Evolutionary conservation across 64 coral and sea anemone species (phyloP).

Genomic region (Catalaphyllia jardinei): DNA sequence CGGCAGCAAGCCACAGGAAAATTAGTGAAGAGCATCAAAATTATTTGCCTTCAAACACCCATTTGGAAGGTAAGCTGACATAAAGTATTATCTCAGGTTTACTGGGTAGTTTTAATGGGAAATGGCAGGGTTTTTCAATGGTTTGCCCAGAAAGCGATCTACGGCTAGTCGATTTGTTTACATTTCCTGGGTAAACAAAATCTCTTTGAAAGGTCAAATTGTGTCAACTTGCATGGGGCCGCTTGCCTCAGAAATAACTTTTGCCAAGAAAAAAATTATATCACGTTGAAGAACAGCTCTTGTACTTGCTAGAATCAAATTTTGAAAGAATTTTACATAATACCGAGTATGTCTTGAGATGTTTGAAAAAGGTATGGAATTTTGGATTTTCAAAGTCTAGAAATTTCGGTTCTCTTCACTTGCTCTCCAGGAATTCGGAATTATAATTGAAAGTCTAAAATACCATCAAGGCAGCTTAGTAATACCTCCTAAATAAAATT

Average conservation of each 20-base stretch:
- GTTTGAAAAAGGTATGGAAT: background rate
- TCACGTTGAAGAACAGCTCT: constrained; percentile 21
- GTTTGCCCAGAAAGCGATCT: constrained; percentile 29
- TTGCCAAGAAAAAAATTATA: constrained; percentile 35
- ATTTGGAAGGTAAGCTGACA: no score
- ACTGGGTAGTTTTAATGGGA: constrained; percentile 32
- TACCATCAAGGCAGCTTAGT: constrained; percentile 37
- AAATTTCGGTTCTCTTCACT: constrained; percentile 31
- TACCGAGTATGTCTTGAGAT: constrained; percentile 26
- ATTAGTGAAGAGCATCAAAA: no score
- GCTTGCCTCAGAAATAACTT: constrained; percentile 28
- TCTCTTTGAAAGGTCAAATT: constrained; percentile 25
- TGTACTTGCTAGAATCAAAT: constrained; percentile 19
- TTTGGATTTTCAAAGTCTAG: background rate
- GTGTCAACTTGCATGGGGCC: constrained; percentile 23
- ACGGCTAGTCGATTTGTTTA: constrained; percentile 24
- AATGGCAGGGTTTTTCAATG: constrained; percentile 33
- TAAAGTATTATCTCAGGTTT: constrained; percentile 33
- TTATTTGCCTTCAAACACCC: no score
- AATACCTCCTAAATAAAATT: constrained; percentile 47
- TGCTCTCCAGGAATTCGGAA: constrained; percentile 38
- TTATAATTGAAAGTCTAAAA: constrained; percentile 33
- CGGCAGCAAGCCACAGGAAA: no score
- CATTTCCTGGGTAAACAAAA: constrained; percentile 24
- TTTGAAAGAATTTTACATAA: constrained; percentile 33